A percentile compares a stretch with the other conserved stretches of the same genome.
phyloP scores from a whole-genome alignment of 2,113 vertebrate genomes.

The Nyctibius bracteatus region DNA sequence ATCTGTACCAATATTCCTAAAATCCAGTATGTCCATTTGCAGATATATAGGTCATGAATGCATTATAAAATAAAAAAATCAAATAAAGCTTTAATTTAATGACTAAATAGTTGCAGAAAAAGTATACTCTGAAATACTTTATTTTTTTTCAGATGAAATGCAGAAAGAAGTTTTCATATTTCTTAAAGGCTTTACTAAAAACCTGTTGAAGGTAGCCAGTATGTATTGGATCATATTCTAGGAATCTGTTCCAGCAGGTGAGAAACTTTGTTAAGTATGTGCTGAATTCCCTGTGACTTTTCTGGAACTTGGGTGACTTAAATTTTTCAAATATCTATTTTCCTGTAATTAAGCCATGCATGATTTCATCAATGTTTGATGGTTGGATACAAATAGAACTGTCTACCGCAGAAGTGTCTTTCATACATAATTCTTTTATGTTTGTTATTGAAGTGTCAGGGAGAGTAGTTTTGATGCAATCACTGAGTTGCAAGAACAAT shows the following conservation, averaged over 20 bases:
- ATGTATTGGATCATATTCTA: neutral
- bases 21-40: neutral
- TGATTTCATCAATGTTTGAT: neutral
- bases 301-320: neutral
- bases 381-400: neutral
- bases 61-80: neutral
- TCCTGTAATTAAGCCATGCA: neutral
- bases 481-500: neutral
- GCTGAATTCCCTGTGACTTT: fast-evolving
- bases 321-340: neutral
- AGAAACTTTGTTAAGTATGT: neutral
- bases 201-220: neutral
- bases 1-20: neutral
- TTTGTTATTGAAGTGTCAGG: neutral
- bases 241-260: neutral
- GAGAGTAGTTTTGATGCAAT: neutral
- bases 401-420: neutral
- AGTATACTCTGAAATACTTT: neutral
- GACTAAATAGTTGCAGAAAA: neutral
- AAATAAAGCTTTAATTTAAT: neutral
- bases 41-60: neutral
- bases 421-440: neutral
- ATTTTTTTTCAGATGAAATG: neutral
- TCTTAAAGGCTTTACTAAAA: neutral
- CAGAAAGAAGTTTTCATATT: neutral